Evolutionary conservation across 2,888 invertebrate genomes (phyloP).

Genomic region (Sinopyrophorus schimmeli): DNA sequence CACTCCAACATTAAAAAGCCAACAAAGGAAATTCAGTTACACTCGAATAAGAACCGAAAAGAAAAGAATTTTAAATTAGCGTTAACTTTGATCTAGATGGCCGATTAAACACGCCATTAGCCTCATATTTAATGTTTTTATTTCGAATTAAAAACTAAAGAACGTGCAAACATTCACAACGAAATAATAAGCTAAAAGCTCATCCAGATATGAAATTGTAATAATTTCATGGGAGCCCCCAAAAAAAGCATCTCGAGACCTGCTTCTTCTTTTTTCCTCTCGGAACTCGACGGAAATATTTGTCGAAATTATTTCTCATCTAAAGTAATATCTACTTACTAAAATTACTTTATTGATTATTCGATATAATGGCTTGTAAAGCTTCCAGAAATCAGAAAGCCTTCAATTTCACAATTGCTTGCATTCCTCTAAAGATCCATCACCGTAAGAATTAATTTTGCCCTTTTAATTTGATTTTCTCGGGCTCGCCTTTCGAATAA

Average conservation of each 20-base stretch:
- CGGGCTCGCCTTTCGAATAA: no score
- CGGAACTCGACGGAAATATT: no score
- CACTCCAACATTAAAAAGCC: no score
- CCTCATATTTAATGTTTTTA: background rate
- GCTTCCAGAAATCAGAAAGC: background rate
- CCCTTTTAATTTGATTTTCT: background rate
- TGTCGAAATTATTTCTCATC: no score
- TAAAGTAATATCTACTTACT: background rate
- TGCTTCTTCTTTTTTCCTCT: no score
- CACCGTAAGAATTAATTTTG: background rate
- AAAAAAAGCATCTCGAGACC: no score
- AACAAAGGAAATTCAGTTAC: no score
- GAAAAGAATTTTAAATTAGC: constrained; percentile 2
- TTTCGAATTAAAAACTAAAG: background rate
- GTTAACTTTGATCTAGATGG: background rate
- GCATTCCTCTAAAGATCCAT: background rate
- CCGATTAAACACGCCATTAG: constrained; percentile 5
- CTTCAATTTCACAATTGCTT: background rate
- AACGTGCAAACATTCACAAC: background rate
- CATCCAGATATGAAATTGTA: no score
- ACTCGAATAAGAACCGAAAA: no score
- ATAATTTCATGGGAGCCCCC: no score
- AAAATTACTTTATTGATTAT: background rate
- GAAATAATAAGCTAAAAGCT: background rate
- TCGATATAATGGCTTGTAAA: background rate